Base-by-base conservation (phyloP, 2,797 vertebrate species). In the Typhlichthys eigenmanni region DNA sequence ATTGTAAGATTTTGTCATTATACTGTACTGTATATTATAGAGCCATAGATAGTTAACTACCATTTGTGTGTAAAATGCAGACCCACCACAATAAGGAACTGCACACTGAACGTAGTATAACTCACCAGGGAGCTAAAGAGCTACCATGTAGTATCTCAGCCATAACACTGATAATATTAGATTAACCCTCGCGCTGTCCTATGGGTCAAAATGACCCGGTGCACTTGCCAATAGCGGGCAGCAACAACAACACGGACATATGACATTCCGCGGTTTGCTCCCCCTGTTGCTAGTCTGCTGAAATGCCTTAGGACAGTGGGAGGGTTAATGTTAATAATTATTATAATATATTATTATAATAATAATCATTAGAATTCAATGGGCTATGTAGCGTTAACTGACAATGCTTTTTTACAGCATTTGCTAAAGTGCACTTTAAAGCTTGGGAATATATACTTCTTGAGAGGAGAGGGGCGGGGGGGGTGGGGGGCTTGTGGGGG, bases 371-470 rank as follows among this genome's bases (percentile, higher is more conserved):
- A 84, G 68, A 74, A 69, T 58, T 56, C 80, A 85, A 88, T 76
- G 83, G 67, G 60, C 67, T 71, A 32, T 64, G 62, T 47, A 63
- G 62, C 71, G 61, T 68, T 62, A 71, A 78, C 47, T 48, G 75
- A 62, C 65, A 50, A 78, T 62, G 61, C 63, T n/a, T 62, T 60
- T 57, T 69, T 54, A 38, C 68, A 58, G 74, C 58, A 64, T 55
- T 24, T 62, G 67, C 60, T 72, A 48, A 48, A 59, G 49, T 65
- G 49, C 32, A 59, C 63, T 64, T 67, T 68, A 68, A 64, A 43
- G 65, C 71, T 70, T 78, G 67, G 80, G 84, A 87, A 75, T 74
- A 82, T 86, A 81, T 83, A 87, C 85, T 80, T 76, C 86, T 79
- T 87, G 84, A 72, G 66, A 82, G 64, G 48, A 72, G 64, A 48